Base-by-base conservation (phyloP, 2,797 vertebrate genomes). In the Otolemur crassicaudatus region DNA sequence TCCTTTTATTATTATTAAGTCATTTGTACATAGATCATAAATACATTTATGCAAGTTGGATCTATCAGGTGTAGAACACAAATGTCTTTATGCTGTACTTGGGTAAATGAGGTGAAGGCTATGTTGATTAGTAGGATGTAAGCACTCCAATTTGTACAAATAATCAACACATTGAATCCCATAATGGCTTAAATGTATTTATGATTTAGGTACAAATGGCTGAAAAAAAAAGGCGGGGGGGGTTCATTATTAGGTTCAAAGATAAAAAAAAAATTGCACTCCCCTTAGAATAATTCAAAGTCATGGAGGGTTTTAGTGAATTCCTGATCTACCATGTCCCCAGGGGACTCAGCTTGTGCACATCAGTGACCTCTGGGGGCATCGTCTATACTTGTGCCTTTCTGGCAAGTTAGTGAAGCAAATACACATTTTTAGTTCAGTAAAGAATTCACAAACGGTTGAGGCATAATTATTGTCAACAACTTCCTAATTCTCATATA, bases 391-490 rank as follows among this genome's bases (percentile, higher is more conserved):
- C 65, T 27, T 63, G 34, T 90, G 14, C 5, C 67, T 31, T 94
- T 31, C 53, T 60, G 43, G 29, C 67, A 29, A 87, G 56, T 69
- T 83, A 85, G 85, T 89, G 83, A 94, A 94, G n/a, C 53, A 90
- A 79, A 97, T n/a, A 69, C 17, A 43, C 34, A 87, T 73, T 14
- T 92, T 97, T 40, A 65, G 34, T 88, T 94, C 85, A 89, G 46
- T 95, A 92, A 94, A 94, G 81, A 92, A 94, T 91, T 94, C 67
- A 94, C 58, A 70, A 67, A 96, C 5, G 88, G 96, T 91, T 29
- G 49, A 67, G 31, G 25, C 67, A 92, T 46, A 82, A 70, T 92
- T 89, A 85, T 91, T 87, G 17, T 80, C 65, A 80, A 81, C 60
- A 91, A 46, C 31, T 40, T 75, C 84, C 79, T 84, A 89, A 91